Conservation (phyloP, 2,888 invertebrate species). For the Drosophila pullipes region DNA sequence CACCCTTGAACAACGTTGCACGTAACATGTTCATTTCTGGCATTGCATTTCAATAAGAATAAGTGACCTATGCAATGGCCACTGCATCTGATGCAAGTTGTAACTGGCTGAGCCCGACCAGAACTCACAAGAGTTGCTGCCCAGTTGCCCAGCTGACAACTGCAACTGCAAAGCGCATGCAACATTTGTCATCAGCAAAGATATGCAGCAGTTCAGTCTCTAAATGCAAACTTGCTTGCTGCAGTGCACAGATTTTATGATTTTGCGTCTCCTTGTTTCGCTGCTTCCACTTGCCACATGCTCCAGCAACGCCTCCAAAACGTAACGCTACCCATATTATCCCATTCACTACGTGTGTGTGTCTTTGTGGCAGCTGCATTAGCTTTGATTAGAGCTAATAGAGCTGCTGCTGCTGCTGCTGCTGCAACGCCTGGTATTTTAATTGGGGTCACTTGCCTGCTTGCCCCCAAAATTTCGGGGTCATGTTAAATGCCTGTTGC, state of each 20-base stretch:
- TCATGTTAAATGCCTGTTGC: constrained; percentile 36
- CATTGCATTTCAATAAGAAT: constrained; percentile 57
- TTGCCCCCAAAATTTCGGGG: constrained; percentile 10
- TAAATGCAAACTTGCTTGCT: constrained; percentile 25
- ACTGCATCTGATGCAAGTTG: constrained; percentile 6
- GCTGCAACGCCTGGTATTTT: constrained; percentile 18
- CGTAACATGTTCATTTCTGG: constrained; percentile 7
- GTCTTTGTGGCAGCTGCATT: constrained; percentile 52
- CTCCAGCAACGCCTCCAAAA: constrained; percentile 10
- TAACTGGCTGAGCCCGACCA: constrained; percentile 13
- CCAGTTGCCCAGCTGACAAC: constrained; percentile 22
- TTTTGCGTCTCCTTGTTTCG: constrained; percentile 47
- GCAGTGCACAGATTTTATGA: constrained; percentile 62
- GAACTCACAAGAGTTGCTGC: neutral
- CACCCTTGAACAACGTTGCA: constrained; percentile 20
- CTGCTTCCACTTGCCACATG: constrained; percentile 26
- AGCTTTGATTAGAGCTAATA: constrained; percentile 69
- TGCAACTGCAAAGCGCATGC: constrained; percentile 38
- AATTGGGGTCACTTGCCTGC: constrained; percentile 15
- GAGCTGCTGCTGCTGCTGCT: constrained; percentile 44
- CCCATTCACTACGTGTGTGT: constrained; percentile 48
- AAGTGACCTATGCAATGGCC: constrained; percentile 36
- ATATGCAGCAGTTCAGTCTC: constrained; percentile 20
- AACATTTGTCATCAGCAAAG: constrained; percentile 71
- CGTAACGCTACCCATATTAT: constrained; percentile 31